These are phyloP conservation scores for Clusia tigrina DNA, from an alignment of 2,888 invertebrate genomes.

Conservation along the genomic window DNA sequence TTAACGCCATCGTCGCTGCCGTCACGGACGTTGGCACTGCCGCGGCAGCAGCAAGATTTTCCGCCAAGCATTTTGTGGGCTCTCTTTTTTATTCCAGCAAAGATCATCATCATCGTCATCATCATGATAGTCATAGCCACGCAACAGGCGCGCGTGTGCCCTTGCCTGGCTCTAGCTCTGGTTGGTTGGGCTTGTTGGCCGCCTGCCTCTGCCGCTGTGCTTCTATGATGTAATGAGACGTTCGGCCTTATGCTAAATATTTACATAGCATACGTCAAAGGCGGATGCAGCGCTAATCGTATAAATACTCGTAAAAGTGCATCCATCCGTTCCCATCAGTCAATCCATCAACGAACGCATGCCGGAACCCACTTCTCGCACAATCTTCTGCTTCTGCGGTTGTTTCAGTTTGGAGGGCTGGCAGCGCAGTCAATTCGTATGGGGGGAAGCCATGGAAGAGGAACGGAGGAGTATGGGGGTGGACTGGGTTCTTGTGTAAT, in stretches of 20 bases:
- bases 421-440: too few relatives aligned
- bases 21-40: conserved; percentile 1
- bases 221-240: conserved; percentile 18
- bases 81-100: too few relatives aligned
- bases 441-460: too few relatives aligned
- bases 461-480: too few relatives aligned
- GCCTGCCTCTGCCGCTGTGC: not conserved
- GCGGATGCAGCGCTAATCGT: not conserved
- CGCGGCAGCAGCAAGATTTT: too few relatives aligned
- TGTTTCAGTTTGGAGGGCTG: too few relatives aligned
- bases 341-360: too few relatives aligned
- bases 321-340: not conserved
- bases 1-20: conserved; percentile 2
- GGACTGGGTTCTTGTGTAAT: too few relatives aligned
- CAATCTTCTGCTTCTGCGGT: too few relatives aligned
- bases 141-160: too few relatives aligned
- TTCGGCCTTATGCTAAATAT: conserved; percentile 22
- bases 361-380: too few relatives aligned
- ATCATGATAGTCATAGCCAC: conserved; percentile 5
- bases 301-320: conserved; percentile 11
- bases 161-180: conserved; percentile 3
- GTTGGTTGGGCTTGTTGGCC: not conserved
- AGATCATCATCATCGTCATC: not conserved
- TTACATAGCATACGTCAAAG: conserved; percentile 3
- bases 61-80: too few relatives aligned